Evolutionary conservation across 2,113 vertebrate species (phyloP), one percentile per base, ranked within the genome.

Genomic region (Pica pica): DNA sequence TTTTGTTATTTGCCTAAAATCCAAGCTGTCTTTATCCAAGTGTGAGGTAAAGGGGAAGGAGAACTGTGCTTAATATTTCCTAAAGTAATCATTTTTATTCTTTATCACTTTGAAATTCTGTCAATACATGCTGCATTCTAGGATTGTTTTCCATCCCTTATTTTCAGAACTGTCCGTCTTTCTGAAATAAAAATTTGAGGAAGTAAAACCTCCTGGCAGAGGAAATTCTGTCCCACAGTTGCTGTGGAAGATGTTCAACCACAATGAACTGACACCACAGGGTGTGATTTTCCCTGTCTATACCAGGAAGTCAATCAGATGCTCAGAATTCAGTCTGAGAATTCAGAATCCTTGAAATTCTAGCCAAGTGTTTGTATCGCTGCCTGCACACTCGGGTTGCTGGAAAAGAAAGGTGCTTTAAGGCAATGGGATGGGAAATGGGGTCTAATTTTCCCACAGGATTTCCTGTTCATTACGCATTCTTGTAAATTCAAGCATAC

Each of bases 81-180:
- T 56, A 9, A 68, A 86, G 21, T 10, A 71, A 16, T 17, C 0
- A 57, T 19, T 80, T n/a, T 18, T 55, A 15, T n/a, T 56, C 3
- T 44, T 60, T 20, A 46, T 13, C 8, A 20, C 20, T 69, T 31
- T 18, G 5, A 41, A 28, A 89, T 84, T 75, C 26, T 20, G 15
- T 9, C 74, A 77, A 27, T 21, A 28, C 1, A 13, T 20, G 9
- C 11, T 49, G 16, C 1, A 0, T 27, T n/a, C 31, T 2, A 68
- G 18, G 16, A 28, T 10, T 71, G 2, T 59, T 89, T 88, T 31
- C 31, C 12, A 41, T 14, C 15, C 13, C 27, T 41, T 8, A 27
- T 53, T 69, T 69, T 80, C 46, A 76, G 24, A 84, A n/a, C 1
- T 4, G 2, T 2, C 11, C 42, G 13, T 57, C 10, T 83, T 65